phyloP scores from a whole-genome alignment of 2,113 vertebrate species.

The Hypocryptadius cinnamomeus region DNA sequence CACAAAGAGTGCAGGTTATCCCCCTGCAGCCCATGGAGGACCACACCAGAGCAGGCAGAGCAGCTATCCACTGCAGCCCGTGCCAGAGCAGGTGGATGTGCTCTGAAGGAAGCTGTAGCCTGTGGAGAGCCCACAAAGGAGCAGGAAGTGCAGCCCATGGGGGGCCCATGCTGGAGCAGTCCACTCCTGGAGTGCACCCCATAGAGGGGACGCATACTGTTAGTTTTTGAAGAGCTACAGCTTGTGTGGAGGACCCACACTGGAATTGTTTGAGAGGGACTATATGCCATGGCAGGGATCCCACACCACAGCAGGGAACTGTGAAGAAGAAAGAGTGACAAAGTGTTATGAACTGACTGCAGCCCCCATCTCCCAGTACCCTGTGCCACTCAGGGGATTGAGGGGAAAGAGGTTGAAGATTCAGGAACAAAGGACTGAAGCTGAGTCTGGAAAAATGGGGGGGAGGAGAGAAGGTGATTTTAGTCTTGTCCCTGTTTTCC shows the following conservation, averaged over 20 bases:
- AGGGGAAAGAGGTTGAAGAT: neutral
- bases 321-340: neutral
- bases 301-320: neutral
- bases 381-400: accelerated
- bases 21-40: neutral
- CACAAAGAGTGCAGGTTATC: accelerated
- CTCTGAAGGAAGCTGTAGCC: neutral
- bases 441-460: neutral
- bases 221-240: neutral
- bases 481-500: neutral
- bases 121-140: neutral
- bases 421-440: neutral
- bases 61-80: neutral
- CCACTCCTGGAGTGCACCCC: neutral
- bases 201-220: too few species aligned
- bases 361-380: neutral
- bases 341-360: neutral
- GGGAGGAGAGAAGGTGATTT: neutral
- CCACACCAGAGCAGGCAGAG: neutral
- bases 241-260: neutral
- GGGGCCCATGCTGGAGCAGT: neutral
- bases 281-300: accelerated
- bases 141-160: neutral
- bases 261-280: neutral
- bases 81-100: neutral